Evolutionary conservation across 1,140 invertebrate species (phyloP).

Genomic region (Gryon sp.): DNA sequence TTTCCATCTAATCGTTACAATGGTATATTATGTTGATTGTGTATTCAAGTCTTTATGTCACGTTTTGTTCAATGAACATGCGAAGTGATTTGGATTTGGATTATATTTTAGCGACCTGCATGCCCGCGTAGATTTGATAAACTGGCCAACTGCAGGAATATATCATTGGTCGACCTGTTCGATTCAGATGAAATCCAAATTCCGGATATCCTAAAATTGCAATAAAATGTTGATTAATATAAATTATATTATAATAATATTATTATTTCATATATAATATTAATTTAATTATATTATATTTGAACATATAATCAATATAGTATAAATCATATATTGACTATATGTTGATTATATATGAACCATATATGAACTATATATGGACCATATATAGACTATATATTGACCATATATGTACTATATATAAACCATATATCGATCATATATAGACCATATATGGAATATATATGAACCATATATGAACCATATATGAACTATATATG

Average conservation of each 20-base stretch:
- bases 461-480: too few species aligned
- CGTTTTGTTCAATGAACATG: slow-evolving; percentile 8
- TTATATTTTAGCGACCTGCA: slow-evolving; percentile 81
- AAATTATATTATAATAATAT: background rate
- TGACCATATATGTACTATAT: too few species aligned
- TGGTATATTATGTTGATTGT: slow-evolving; percentile 36
- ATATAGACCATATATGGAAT: too few species aligned
- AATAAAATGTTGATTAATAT: background rate
- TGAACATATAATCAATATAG: too few species aligned
- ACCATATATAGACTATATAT: too few species aligned
- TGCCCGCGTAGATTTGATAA: slow-evolving; percentile 93
- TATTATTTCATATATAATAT: too few species aligned
- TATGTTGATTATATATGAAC: too few species aligned
- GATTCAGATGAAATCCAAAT: slow-evolving; percentile 92
- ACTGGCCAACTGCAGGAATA: slow-evolving; percentile 99
- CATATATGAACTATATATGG: too few species aligned
- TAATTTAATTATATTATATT: too few species aligned
- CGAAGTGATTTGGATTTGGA: slow-evolving; percentile 10
- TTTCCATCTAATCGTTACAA: slow-evolving; percentile 59
- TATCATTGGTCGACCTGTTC: slow-evolving; percentile 94
- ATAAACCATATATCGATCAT: too few species aligned
- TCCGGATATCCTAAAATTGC: slow-evolving; percentile 88
- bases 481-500: too few species aligned
- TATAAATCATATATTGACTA: too few species aligned
- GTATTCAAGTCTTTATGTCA: slow-evolving; percentile 51